Evolutionary conservation across 2,113 vertebrate species (phyloP).

Genomic region (Gopherus flavomarginatus): DNA sequence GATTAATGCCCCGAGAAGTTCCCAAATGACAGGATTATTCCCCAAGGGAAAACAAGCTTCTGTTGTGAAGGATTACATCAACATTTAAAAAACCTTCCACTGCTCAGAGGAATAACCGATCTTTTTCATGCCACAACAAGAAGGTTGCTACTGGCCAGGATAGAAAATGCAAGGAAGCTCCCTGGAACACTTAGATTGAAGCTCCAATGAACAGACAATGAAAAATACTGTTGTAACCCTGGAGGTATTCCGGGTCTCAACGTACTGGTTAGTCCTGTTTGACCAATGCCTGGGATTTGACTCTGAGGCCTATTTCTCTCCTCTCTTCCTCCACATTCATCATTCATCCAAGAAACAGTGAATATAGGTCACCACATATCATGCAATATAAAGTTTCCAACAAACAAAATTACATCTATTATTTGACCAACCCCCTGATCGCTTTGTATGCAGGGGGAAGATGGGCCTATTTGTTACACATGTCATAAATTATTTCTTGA

Average conservation of each 20-base stretch:
- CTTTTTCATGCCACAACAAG: conserved; percentile 7
- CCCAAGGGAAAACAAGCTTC: conserved; percentile 53
- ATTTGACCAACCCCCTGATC: conserved; percentile 56
- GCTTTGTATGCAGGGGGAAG: conserved; percentile 52
- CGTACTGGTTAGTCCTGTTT: not conserved
- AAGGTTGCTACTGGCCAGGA: conserved; percentile 9
- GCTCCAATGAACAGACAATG: not conserved
- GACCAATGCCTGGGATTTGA: not conserved
- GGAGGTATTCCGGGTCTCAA: not conserved
- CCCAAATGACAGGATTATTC: conserved; percentile 60
- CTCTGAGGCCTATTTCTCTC: not conserved
- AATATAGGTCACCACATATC: not conserved
- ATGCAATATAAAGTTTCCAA: not conserved
- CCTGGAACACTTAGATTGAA: not conserved
- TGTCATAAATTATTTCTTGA: conserved; percentile 91
- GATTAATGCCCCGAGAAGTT: conserved; percentile 57
- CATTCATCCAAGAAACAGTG: not conserved
- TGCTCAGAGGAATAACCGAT: not conserved
- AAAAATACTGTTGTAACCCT: not conserved
- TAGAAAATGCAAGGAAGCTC: not conserved
- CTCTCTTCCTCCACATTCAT: not conserved
- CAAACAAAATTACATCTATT: not conserved
- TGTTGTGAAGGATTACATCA: conserved; percentile 66
- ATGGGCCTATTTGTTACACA: conserved; percentile 79
- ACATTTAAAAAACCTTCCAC: conserved; percentile 49